Evolutionary conservation across 2,888 invertebrate species (phyloP).

Genomic region (Spodoptera exigua): DNA sequence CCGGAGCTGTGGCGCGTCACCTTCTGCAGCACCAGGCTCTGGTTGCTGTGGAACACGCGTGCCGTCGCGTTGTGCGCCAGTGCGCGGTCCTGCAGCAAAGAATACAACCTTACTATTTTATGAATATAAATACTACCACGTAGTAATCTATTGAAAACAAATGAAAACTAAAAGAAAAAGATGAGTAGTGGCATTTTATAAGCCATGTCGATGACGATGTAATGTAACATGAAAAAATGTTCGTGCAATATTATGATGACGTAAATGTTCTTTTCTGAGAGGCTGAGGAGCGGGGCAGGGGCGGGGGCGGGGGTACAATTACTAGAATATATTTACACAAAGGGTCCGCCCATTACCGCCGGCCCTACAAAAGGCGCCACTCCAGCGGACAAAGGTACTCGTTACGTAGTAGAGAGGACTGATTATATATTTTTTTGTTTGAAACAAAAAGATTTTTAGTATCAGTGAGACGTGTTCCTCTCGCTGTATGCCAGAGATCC

Average conservation of each 20-base stretch:
- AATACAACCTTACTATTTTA: neutral
- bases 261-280: conserved; percentile 55
- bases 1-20: conserved; percentile 96
- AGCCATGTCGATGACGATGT: conserved; percentile 44
- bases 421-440: conserved; percentile 75
- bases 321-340: conserved; percentile 74
- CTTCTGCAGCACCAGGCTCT: conserved; percentile 96
- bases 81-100: conserved; percentile 91
- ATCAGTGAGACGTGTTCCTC: conserved; percentile 46
- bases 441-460: conserved; percentile 72
- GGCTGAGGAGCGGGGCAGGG: conserved; percentile 26
- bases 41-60: conserved; percentile 96
- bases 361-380: conserved; percentile 63
- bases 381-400: conserved; percentile 74
- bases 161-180: conserved; percentile 30
- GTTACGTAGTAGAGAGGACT: conserved; percentile 71
- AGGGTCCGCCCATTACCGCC: conserved; percentile 67
- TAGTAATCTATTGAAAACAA: conserved; percentile 14
- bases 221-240: conserved; percentile 47
- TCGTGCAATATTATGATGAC: conserved; percentile 56
- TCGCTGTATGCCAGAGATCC: conserved; percentile 10
- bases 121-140: too few relatives aligned
- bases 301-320: conserved; percentile 62
- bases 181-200: conserved; percentile 34
- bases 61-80: conserved; percentile 96